A percentile compares a stretch with the other conserved stretches of the same genome.
phyloP scores from a whole-genome alignment of 2,113 vertebrate species.

The Nannobrachium achirus region DNA sequence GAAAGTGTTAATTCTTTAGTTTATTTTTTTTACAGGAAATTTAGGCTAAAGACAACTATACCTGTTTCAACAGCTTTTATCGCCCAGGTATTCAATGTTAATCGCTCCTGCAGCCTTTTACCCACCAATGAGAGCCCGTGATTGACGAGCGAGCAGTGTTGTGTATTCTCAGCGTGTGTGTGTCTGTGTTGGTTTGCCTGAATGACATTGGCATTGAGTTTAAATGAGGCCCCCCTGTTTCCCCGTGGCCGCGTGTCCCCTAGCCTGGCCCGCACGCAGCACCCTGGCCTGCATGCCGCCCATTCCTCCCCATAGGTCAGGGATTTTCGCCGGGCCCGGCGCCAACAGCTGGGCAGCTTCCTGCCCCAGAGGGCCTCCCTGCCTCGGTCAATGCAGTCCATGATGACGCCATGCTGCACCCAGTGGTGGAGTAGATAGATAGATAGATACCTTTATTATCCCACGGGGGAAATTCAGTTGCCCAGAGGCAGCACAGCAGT shows the following conservation, averaged over 20 bases:
- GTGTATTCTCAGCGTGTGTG: conserved; percentile 2
- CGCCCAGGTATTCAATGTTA: neutral
- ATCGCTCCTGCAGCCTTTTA: neutral
- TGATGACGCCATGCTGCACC: too few relatives aligned
- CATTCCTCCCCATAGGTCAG: conserved; percentile 82
- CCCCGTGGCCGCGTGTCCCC: conserved; percentile 29
- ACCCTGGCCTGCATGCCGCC: conserved; percentile 63
- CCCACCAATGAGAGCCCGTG: neutral
- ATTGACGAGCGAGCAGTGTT: neutral
- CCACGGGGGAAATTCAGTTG: too few relatives aligned
- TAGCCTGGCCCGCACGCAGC: conserved; percentile 24
- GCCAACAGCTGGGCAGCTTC: conserved; percentile 79
- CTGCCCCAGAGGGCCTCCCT: conserved; percentile 53
- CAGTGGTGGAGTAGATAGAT: too few relatives aligned
- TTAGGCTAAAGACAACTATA: too few relatives aligned
- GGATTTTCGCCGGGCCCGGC: conserved; percentile 79
- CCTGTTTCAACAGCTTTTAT: too few relatives aligned
- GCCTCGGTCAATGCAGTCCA: neutral
- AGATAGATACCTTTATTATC: too few relatives aligned
- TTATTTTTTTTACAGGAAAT: too few relatives aligned
- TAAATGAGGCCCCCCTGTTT: conserved; percentile 24
- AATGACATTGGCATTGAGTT: conserved; percentile 1
- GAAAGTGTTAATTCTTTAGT: too few relatives aligned
- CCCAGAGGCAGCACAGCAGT: too few relatives aligned
- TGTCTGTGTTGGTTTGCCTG: neutral